A percentile compares a stretch with the other conserved stretches of the same genome.
phyloP scores from a whole-genome alignment of 2,113 vertebrate species.

The Garra rufa region DNA sequence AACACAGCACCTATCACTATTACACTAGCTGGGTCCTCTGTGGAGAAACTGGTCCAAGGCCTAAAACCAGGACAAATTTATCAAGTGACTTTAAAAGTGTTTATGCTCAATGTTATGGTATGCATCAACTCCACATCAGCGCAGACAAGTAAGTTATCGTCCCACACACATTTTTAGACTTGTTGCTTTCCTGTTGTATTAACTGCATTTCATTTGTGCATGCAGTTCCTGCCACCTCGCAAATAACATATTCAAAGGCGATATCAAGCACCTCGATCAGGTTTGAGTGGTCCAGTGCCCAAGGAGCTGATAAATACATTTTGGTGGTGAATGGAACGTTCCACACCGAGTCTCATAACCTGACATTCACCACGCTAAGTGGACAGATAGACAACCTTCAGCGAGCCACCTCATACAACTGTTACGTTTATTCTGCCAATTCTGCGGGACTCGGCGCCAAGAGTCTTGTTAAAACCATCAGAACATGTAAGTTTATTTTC shows the following conservation, averaged over 20 bases:
- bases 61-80: conserved; percentile 68
- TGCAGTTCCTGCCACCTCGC: conserved; percentile 71
- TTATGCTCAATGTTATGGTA: conserved; percentile 26
- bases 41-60: conserved; percentile 64
- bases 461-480: conserved; percentile 65
- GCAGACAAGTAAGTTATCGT: conserved; percentile 66
- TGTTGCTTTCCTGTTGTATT: background rate
- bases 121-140: conserved; percentile 48
- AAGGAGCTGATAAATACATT: conserved; percentile 68
- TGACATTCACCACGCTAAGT: conserved; percentile 55
- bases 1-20: conserved; percentile 61
- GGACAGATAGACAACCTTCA: conserved; percentile 64
- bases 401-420: conserved; percentile 69
- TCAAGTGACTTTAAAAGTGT: conserved; percentile 66
- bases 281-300: conserved; percentile 70
- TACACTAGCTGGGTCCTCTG: conserved; percentile 34
- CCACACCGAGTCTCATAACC: conserved; percentile 33
- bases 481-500: conserved; percentile 72
- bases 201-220: background rate
- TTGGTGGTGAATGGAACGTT: conserved; percentile 64
- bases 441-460: conserved; percentile 66
- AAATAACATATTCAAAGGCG: conserved; percentile 66
- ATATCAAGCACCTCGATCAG: conserved; percentile 72
- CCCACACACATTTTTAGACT: background rate
- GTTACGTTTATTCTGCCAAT: conserved; percentile 73